Evolutionary conservation across 2,888 invertebrate species (phyloP), one percentile per base, ranked within the genome.

Genomic region (Keiferia lycopersicella): DNA sequence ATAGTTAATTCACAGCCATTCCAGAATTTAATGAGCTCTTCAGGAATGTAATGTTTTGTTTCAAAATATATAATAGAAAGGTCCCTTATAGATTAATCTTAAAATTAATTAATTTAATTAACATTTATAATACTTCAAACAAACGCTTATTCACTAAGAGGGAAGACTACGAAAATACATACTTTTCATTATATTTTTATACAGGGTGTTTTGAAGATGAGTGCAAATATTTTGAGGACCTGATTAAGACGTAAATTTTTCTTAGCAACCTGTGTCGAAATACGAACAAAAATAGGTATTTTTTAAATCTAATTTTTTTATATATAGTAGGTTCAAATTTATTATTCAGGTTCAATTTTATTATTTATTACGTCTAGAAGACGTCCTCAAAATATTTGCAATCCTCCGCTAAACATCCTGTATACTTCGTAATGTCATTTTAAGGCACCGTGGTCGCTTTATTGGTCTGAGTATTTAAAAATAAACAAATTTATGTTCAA

Each of bases 1-100:
- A 30, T 51, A 51, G 12, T 11, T n/a, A 56, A 39, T 64, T 64
- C 64, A 64, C 64, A 64, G 64, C 64, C 64, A 61, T 45, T 64
- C 30, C 45, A 61, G 22, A 64, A 59, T 59, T 38, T 14, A 39
- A 62, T 38, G 48, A 45, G 59, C 48, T 26, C 34, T 16, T 45
- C 38, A 11, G 56, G 61, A 64, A 64, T 61, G 61, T 56, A 34
- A 14, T 20, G 1, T 10, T 18, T 18, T 30, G 20, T 53, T 22
- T 12, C 26, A 26, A 22, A 22, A 53, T n/a, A 56, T 56, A 34
- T 8, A 61, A 34, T 1, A 60, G 18, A 34, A 18, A 50, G 26
- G 10, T 56, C n/a, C 34, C 14, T 12, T 56, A n/a, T 2, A 30
- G 8, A 11, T 22, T 56, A 56, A 0, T 0, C 56, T 56, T 56